Evolutionary conservation across 2,797 vertebrate genomes (phyloP).

Genomic region (Poecilia velifera): DNA sequence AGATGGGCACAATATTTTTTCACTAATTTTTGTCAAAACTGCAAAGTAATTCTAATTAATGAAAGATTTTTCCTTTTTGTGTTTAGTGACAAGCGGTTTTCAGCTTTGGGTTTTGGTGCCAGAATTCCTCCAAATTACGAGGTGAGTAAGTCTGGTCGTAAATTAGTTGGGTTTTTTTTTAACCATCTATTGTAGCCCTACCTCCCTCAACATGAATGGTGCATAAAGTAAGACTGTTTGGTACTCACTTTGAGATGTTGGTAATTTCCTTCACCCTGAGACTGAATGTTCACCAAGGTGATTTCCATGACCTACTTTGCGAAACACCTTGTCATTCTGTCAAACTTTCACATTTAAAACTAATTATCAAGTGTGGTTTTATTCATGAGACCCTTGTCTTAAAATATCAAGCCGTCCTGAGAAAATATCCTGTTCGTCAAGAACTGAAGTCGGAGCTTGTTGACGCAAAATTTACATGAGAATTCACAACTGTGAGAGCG

Average conservation of each 20-base stretch:
- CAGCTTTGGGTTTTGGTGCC: constrained; percentile 95
- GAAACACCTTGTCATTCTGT: constrained; percentile 54
- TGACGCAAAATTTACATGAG: constrained; percentile 58
- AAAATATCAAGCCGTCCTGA: constrained; percentile 58
- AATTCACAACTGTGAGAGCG: constrained; percentile 49
- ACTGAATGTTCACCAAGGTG: constrained; percentile 9
- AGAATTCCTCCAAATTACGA: constrained; percentile 96
- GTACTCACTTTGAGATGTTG: constrained; percentile 20
- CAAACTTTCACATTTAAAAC: constrained; percentile 63
- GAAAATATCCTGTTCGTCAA: constrained; percentile 49
- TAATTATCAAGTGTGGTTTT: constrained; percentile 66
- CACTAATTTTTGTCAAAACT: constrained; percentile 31
- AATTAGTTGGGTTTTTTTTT: constrained; percentile 10
- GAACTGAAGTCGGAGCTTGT: constrained; percentile 50
- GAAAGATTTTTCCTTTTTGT: constrained; percentile 58
- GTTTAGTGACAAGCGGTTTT: constrained; percentile 93
- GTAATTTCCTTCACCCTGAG: constrained; percentile 34
- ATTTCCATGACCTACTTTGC: constrained; percentile 50
- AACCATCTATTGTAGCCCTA: neutral
- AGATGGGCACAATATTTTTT: constrained; percentile 52
- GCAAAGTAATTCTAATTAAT: constrained; percentile 11
- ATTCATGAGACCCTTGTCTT: constrained; percentile 55
- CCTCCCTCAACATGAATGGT: constrained; percentile 14
- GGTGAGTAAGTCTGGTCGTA: constrained; percentile 75
- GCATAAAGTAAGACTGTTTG: constrained; percentile 20